Evolutionary conservation across 92 coral and sea anemone genomes (phyloP), one percentile per base, ranked within the genome.

Genomic region (Muricea muricata): DNA sequence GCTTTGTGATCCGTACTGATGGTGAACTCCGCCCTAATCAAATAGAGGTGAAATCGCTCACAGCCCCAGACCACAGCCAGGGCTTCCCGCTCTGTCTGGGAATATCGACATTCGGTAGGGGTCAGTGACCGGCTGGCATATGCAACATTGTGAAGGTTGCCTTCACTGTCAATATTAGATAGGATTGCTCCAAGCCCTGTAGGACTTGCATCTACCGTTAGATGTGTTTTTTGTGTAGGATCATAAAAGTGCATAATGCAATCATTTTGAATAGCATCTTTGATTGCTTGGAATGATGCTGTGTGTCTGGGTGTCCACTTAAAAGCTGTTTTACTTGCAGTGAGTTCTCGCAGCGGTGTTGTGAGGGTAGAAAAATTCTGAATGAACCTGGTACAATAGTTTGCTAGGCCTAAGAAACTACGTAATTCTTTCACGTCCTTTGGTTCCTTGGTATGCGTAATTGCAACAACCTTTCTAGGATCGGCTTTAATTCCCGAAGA

Each of bases 231-330:
- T 34, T 78, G 78, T 31, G 78, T 66, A 61, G 89, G 89, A 70
- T 85, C 65, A 48, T 87, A 87, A 65, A 82, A 87, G 55, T 81
- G 84, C 91, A 87, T 82, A 34, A 77, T 61, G 61, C 84, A 87
- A 52, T 87, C 83, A 24, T 84, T 71, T 56, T 73, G 69, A 20
- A 83, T 81, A 17, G 39, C 78, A 17, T 47, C 56, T 66, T 65
- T 81, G 58, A 65, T 46, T 8, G 32, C 47, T 9, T 79, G 30
- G 12, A 79, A 79, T 24, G 73, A 74, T 18, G 26, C 35, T 23
- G 63, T 74, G 8, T 79, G 84, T 34, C n/a, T 15, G 10, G 25
- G 11, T 55, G 25, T 41, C 87, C 81, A 83, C 41, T 71, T 73
- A 33, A 24, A 83, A 4, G 68, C 41, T 28, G 31, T 32, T 25